Conservation (phyloP, 2,797 vertebrate genomes). For the Rhynchotus rufescens region DNA sequence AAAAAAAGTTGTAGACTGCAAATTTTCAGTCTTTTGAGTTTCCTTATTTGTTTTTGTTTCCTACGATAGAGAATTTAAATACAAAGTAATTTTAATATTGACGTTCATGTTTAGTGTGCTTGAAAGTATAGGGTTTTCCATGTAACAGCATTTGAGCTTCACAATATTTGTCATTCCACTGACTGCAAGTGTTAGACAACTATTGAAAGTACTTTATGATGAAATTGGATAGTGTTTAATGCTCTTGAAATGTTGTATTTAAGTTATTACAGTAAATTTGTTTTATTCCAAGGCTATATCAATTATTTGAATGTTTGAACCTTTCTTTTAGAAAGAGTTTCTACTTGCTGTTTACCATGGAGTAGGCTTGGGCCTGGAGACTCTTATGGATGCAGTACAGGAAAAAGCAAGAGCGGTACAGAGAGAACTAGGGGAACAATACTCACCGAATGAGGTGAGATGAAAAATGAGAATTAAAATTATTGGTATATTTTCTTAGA, state of each 20-base stretch:
- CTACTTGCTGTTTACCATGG: constrained; percentile 80
- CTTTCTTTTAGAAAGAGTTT: constrained; percentile 63
- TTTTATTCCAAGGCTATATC: background rate
- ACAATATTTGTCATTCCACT: background rate
- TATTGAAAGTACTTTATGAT: background rate
- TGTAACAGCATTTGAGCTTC: background rate
- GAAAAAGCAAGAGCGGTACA: constrained; percentile 79
- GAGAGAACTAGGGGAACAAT: constrained; percentile 77
- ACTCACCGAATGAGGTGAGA: constrained; percentile 80
- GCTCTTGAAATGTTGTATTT: background rate
- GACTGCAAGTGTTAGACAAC: background rate
- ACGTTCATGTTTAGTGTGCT: background rate
- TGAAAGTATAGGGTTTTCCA: background rate
- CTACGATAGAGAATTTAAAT: background rate
- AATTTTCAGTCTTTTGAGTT: background rate
- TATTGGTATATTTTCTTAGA: background rate
- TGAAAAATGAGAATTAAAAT: background rate
- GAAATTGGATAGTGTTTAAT: background rate
- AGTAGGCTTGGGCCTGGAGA: constrained; percentile 78
- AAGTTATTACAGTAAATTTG: background rate
- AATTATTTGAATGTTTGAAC: background rate
- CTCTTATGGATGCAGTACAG: constrained; percentile 81
- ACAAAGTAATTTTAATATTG: background rate
- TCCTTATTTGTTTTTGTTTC: background rate
- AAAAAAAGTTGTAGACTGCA: background rate